Percentiles rank a stretch among this genome's conserved stretches.
Evolutionary conservation across 2,113 vertebrate genomes (phyloP).

Genomic region (Falco punctatus): DNA sequence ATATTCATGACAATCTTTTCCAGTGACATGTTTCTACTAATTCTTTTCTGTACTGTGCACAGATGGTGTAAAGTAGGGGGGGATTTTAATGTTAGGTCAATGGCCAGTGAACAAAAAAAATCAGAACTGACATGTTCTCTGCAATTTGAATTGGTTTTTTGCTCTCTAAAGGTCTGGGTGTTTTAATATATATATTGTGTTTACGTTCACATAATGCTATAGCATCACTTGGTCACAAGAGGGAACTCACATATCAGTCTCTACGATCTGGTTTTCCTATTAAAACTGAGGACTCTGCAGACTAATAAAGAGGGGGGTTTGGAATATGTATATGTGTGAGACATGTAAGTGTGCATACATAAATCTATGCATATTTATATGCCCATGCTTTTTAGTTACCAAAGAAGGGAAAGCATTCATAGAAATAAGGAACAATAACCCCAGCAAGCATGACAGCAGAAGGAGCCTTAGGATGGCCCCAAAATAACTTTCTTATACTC

Average conservation of each 20-base stretch:
- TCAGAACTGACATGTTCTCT: not conserved
- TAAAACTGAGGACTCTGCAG: not conserved
- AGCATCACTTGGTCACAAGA: constrained; percentile 29
- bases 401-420: not conserved
- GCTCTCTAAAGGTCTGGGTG: not conserved
- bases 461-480: not conserved
- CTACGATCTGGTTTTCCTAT: not conserved
- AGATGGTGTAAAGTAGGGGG: not conserved
- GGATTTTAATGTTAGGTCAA: not conserved
- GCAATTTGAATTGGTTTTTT: not conserved
- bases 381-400: not conserved
- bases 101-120: not conserved
- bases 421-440: not conserved
- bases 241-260: not conserved
- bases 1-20: not conserved
- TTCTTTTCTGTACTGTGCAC: not conserved
- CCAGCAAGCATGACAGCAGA: not conserved
- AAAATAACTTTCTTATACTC: not conserved
- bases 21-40: not conserved
- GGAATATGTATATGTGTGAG: not conserved
- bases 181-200: not conserved
- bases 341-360: not conserved
- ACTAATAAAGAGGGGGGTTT: not conserved
- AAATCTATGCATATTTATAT: not conserved
- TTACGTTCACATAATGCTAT: not conserved